A percentile compares a stretch with the other conserved stretches of the same genome.
These are phyloP conservation scores for Megalopta genalis DNA, from an alignment of 1,140 invertebrate genomes.

Conservation along the genomic window DNA sequence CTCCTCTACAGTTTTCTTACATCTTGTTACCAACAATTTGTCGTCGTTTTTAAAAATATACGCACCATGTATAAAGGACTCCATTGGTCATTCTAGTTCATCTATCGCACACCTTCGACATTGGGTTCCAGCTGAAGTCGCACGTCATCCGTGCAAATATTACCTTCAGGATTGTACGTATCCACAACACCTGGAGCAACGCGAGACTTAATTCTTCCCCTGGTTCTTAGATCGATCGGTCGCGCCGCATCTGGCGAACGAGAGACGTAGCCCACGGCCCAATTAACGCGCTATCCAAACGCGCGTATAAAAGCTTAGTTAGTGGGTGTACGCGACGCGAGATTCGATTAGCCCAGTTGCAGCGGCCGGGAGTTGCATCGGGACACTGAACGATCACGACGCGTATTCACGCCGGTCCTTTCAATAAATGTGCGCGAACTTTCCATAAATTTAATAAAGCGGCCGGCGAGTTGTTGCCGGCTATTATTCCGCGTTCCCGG, in stretches of 20 bases:
- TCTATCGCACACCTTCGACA: too few relatives aligned
- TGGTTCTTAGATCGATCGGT: background rate
- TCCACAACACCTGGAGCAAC: too few relatives aligned
- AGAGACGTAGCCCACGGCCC: slow-evolving; percentile 56
- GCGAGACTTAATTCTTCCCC: slow-evolving; percentile 11
- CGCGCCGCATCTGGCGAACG: slow-evolving; percentile 27
- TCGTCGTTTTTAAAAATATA: too few relatives aligned
- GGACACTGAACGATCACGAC: slow-evolving; percentile 52
- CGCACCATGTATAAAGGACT: too few relatives aligned
- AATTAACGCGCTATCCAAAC: slow-evolving; percentile 47
- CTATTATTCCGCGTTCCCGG: background rate
- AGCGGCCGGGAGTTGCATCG: slow-evolving; percentile 44
- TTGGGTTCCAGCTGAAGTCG: too few relatives aligned
- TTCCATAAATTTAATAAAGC: slow-evolving; percentile 41
- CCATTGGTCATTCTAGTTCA: too few relatives aligned
- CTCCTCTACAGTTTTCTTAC: too few relatives aligned
- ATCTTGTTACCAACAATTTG: too few relatives aligned
- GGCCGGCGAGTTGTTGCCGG: slow-evolving; percentile 2
- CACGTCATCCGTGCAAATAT: too few relatives aligned
- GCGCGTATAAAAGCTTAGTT: slow-evolving; percentile 64
- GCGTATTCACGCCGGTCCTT: slow-evolving; percentile 42
- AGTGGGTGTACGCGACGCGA: slow-evolving; percentile 51
- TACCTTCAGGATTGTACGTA: too few relatives aligned
- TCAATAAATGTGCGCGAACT: slow-evolving; percentile 26
- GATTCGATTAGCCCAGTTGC: slow-evolving; percentile 63